These are phyloP conservation scores for Himalopsyche japonica DNA, from an alignment of 2,888 invertebrate species.

Conservation along the genomic window DNA sequence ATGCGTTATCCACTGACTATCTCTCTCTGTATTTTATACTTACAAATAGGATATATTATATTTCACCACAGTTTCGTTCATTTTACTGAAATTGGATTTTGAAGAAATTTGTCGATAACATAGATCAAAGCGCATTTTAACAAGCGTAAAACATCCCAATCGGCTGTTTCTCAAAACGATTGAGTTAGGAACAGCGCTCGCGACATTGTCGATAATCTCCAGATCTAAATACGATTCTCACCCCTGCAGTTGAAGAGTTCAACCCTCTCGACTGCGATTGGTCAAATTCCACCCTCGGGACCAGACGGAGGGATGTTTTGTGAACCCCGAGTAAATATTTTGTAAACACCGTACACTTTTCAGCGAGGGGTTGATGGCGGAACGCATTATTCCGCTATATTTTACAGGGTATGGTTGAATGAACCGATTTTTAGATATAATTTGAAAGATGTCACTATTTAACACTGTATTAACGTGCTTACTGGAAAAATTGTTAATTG, in stretches of 20 bases:
- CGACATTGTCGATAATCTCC: constrained; percentile 4
- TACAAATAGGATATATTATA: too few relatives aligned
- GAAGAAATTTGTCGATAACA: too few relatives aligned
- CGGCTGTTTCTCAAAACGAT: not conserved
- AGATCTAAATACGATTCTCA: not conserved
- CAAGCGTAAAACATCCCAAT: not conserved
- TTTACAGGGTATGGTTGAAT: not conserved
- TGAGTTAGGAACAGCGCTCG: not conserved
- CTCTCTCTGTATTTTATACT: too few relatives aligned
- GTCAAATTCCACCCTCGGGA: not conserved
- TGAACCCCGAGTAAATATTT: constrained; percentile 31
- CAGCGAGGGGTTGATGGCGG: not conserved
- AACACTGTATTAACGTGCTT: too few relatives aligned
- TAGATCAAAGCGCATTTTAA: too few relatives aligned
- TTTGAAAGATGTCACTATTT: too few relatives aligned
- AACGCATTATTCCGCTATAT: not conserved
- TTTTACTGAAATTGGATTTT: too few relatives aligned
- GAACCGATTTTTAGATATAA: not conserved
- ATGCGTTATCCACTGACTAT: too few relatives aligned
- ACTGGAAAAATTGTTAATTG: too few relatives aligned
- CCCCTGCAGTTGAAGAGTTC: not conserved
- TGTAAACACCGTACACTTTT: constrained; percentile 35
- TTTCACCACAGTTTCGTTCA: too few relatives aligned
- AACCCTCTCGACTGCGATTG: not conserved
- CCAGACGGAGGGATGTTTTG: not conserved